A percentile compares a stretch with the other conserved stretches of the same genome.
Evolutionary conservation across 2,888 invertebrate genomes (phyloP).

Genomic region (Tiliacea aurago): DNA sequence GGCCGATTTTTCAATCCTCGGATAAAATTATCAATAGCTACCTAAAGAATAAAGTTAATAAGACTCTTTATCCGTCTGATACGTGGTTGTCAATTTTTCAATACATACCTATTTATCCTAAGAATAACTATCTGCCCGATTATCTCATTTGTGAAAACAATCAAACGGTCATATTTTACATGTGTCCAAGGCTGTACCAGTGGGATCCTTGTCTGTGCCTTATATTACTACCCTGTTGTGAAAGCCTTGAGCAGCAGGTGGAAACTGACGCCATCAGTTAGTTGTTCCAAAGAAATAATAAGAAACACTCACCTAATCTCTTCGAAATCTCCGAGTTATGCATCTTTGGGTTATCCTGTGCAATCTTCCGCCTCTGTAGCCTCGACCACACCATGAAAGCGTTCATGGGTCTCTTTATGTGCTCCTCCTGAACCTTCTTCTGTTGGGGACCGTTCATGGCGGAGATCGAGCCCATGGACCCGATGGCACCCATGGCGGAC

Average conservation of each 20-base stretch:
- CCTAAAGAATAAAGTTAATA: too few relatives aligned
- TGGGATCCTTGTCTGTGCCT: neutral
- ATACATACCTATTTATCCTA: too few relatives aligned
- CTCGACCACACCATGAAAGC: slow-evolving; percentile 99
- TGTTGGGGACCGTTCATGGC: slow-evolving; percentile 91
- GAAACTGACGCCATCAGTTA: neutral
- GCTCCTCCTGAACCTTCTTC: slow-evolving; percentile 93
- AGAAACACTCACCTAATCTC: slow-evolving; percentile 93
- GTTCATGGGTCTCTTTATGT: slow-evolving; percentile 99
- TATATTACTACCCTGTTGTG: neutral
- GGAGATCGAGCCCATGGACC: slow-evolving; percentile 89
- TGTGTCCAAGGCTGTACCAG: neutral
- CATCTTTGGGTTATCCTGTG: slow-evolving; percentile 99
- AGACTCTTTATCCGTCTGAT: too few relatives aligned
- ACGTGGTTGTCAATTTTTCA: too few relatives aligned
- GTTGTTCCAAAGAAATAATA: neutral
- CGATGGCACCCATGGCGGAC: slow-evolving; percentile 90
- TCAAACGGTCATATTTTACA: neutral
- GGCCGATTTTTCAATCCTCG: too few relatives aligned
- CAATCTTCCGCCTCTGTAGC: slow-evolving; percentile 97
- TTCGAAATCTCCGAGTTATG: slow-evolving; percentile 99
- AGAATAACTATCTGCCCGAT: too few relatives aligned
- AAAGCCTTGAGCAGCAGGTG: neutral
- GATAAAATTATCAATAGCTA: too few relatives aligned
- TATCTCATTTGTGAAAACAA: too few relatives aligned